Conservation (phyloP, 2,113 vertebrate genomes). For the Calonectris borealis region DNA sequence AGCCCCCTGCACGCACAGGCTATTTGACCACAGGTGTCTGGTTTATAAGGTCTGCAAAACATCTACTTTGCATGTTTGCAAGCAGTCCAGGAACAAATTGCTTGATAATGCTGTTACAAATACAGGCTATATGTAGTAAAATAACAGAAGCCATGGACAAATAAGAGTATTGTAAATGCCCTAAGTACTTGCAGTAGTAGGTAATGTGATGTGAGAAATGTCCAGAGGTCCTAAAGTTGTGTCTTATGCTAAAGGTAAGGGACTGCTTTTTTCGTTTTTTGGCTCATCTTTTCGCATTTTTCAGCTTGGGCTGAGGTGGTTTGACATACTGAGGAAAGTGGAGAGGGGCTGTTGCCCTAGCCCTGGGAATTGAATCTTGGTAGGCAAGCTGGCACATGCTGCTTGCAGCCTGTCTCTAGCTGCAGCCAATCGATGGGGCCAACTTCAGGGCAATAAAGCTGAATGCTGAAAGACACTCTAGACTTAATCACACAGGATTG, state of each 20-base stretch:
- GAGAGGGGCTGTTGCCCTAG: not conserved
- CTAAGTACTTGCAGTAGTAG: not conserved
- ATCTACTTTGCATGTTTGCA: not conserved
- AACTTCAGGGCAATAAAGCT: not conserved
- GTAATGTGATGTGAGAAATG: not conserved
- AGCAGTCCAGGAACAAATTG: not conserved
- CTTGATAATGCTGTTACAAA: not conserved
- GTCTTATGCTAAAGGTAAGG: not conserved
- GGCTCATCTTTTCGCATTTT: not conserved
- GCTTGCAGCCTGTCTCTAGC: not conserved
- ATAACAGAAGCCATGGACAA: not conserved
- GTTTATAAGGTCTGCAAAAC: not conserved
- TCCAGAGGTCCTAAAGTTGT: not conserved
- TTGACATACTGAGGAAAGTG: not conserved
- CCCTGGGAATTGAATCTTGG: not conserved
- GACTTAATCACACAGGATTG: not conserved
- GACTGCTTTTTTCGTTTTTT: not conserved
- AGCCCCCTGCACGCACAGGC: not conserved
- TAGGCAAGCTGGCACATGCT: not conserved
- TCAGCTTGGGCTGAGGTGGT: not conserved
- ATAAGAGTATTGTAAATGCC: not conserved
- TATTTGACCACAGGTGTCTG: not conserved
- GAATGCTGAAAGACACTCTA: not conserved
- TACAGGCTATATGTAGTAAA: not conserved
- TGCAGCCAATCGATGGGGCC: not conserved